phyloP scores from a whole-genome alignment of 1,140 invertebrate species.

The Diploscapter pachys region DNA sequence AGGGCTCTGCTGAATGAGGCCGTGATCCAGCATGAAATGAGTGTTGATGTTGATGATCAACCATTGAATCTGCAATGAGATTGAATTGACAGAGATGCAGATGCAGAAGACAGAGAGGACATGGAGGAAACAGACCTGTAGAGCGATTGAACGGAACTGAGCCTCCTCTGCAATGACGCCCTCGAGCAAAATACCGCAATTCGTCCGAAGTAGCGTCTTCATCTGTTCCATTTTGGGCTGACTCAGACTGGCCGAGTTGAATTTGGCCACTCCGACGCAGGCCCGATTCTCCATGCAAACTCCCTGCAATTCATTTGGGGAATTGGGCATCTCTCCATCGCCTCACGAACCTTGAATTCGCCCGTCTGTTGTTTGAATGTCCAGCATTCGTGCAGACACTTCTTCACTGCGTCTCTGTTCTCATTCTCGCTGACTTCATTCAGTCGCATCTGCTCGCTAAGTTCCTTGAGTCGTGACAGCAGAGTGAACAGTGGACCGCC shows the following conservation, averaged over 20 bases:
- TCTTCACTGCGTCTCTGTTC: slow-evolving; percentile 21
- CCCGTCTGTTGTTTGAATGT: not conserved
- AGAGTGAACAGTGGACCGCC: slow-evolving; percentile 23
- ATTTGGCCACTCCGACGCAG: slow-evolving; percentile 12
- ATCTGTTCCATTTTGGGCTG: slow-evolving; percentile 22
- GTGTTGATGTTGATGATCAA: slow-evolving; percentile 29
- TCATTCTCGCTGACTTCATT: slow-evolving; percentile 21
- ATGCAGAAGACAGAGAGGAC: not conserved
- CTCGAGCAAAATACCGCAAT: slow-evolving; percentile 20
- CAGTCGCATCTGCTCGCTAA: slow-evolving; percentile 20
- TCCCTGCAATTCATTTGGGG: slow-evolving; percentile 15
- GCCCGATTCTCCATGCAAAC: slow-evolving; percentile 28
- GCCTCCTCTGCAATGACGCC: slow-evolving; percentile 12
- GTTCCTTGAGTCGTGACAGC: slow-evolving; percentile 4
- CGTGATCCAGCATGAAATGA: slow-evolving; percentile 26
- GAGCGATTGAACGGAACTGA: slow-evolving; percentile 21
- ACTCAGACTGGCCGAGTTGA: slow-evolving; percentile 1
- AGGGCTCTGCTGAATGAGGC: slow-evolving; percentile 9
- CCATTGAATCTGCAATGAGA: slow-evolving; percentile 30
- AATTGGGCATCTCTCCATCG: not conserved
- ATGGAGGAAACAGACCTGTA: slow-evolving; percentile 4
- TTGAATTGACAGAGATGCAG: not conserved
- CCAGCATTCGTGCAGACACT: slow-evolving; percentile 29
- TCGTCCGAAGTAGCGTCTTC: slow-evolving; percentile 19
- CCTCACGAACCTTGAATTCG: slow-evolving; percentile 15